These are phyloP conservation scores for Piscicola geometra DNA, from an alignment of 2,888 invertebrate species.

Conservation along the genomic window DNA sequence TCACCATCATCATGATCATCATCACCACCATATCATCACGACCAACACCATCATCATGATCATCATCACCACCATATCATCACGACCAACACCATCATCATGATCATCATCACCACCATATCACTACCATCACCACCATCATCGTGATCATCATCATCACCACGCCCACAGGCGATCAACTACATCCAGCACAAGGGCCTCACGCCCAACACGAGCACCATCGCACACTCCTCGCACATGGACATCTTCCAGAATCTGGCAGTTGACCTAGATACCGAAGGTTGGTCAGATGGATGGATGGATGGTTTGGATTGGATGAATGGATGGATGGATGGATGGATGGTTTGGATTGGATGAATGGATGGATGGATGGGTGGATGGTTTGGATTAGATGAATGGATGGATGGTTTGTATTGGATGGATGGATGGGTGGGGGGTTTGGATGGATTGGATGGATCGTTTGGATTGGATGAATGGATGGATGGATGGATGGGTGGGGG, in stretches of 20 bases:
- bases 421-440: no score
- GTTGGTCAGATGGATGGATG: constrained; percentile 54
- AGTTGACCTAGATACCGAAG: constrained; percentile 94
- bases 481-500: no score
- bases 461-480: no score
- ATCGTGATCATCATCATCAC: neutral
- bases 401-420: no score
- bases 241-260: constrained; percentile 99
- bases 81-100: neutral
- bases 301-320: neutral
- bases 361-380: neutral
- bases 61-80: no score
- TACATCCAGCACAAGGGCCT: constrained; percentile 83
- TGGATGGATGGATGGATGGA: neutral
- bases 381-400: neutral
- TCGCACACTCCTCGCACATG: constrained; percentile 92
- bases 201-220: constrained; percentile 92
- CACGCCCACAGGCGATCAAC: constrained; percentile 72
- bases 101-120: neutral
- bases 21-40: neutral
- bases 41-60: neutral
- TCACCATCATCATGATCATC: neutral
- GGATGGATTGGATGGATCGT: no score
- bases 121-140: neutral
- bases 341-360: neutral